A percentile compares a stretch with the other conserved stretches of the same genome.
These are phyloP conservation scores for Lithobius niger DNA, from an alignment of 1,140 invertebrate genomes.

Conservation along the genomic window DNA sequence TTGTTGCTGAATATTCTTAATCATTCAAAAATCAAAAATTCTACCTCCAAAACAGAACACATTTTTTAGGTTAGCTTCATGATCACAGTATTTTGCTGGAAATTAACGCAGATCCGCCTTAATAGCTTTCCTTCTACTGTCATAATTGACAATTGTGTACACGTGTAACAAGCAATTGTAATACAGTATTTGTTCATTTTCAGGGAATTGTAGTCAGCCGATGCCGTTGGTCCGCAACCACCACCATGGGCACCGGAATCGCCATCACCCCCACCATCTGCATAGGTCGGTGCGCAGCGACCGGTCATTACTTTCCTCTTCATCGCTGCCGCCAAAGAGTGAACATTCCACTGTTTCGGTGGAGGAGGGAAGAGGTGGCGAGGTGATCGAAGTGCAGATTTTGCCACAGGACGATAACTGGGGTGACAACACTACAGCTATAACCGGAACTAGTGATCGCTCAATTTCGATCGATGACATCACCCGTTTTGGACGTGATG, in stretches of 20 bases:
- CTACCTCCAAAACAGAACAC: no score
- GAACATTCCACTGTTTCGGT: constrained; percentile 16
- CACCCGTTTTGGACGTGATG: constrained; percentile 26
- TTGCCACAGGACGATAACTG: constrained; percentile 93
- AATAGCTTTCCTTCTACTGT: no score
- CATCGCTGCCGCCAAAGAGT: constrained; percentile 21
- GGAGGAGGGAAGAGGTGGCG: constrained; percentile 54
- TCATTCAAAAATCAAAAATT: no score
- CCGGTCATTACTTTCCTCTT: constrained; percentile 20
- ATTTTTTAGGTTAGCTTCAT: no score
- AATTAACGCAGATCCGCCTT: no score
- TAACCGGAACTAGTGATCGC: constrained; percentile 90
- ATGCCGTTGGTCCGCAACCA: neutral
- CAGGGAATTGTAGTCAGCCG: no score
- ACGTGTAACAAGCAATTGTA: no score
- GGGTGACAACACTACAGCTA: constrained; percentile 93
- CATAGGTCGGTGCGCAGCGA: constrained; percentile 21
- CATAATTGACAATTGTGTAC: no score
- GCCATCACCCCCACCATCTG: constrained; percentile 13
- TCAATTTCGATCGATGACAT: constrained; percentile 84
- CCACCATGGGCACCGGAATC: constrained; percentile 10
- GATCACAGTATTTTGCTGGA: no score
- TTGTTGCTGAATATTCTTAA: no score
- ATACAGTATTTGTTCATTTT: no score
- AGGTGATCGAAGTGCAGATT: constrained; percentile 84